A percentile compares a stretch with the other conserved stretches of the same genome.
Evolutionary conservation across 64 coral and sea anemone genomes (phyloP).

Genomic region (Porites lutea): DNA sequence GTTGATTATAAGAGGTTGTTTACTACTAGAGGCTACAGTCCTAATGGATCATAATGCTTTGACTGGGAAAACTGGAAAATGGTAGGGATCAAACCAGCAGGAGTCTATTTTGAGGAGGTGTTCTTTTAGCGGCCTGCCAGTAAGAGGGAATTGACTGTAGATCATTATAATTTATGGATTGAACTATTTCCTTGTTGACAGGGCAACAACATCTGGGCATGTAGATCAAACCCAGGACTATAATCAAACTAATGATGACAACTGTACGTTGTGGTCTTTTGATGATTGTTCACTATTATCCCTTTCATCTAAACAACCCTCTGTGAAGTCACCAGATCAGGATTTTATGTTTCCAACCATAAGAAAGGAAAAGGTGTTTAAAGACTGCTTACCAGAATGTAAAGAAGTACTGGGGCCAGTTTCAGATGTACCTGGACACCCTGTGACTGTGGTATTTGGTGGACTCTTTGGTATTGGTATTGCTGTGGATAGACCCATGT

Average conservation of each 20-base stretch:
- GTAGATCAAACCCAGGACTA: constrained; percentile 13
- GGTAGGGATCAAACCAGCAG: no score
- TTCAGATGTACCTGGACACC: constrained; percentile 79
- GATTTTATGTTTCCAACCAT: constrained; percentile 70
- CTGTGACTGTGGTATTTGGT: constrained; percentile 77
- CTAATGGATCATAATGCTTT: no score
- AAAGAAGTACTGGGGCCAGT: constrained; percentile 85
- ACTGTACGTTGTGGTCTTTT: constrained; percentile 87
- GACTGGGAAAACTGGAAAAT: no score
- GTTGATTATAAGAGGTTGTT: no score
- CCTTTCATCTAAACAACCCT: neutral
- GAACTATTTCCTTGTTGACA: neutral
- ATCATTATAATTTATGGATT: neutral
- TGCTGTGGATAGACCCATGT: constrained; percentile 55
- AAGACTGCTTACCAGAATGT: constrained; percentile 74
- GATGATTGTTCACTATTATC: constrained; percentile 52
- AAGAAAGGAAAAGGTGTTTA: constrained; percentile 74
- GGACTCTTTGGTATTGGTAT: constrained; percentile 84
- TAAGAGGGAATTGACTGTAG: no score
- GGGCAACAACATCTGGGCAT: neutral
- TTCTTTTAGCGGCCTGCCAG: no score
- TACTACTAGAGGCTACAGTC: no score
- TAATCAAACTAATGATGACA: constrained; percentile 52
- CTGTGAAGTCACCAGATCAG: neutral
- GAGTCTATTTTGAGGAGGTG: no score